Evolutionary conservation across 1,140 invertebrate species (phyloP).

Genomic region (Mya arenaria): DNA sequence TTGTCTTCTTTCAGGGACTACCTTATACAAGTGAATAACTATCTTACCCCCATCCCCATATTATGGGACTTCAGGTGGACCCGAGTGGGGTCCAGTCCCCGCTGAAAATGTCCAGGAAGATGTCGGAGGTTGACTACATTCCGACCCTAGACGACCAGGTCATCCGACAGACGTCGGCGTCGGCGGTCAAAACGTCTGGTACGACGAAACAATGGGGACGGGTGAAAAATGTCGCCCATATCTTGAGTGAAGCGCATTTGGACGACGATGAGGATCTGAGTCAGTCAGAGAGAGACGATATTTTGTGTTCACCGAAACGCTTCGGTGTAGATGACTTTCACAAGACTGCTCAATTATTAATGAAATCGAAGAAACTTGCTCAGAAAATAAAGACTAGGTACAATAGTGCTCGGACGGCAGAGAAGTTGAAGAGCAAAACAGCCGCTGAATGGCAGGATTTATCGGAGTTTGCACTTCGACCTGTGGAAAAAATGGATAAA

Average conservation of each 20-base stretch:
- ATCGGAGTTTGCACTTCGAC: background rate
- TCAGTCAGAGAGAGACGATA: background rate
- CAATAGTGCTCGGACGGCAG: background rate
- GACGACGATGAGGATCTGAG: background rate
- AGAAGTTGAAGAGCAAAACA: background rate
- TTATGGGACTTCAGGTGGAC: background rate
- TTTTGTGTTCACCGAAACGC: too few relatives aligned
- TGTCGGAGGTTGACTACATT: conserved; percentile 35
- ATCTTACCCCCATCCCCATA: too few relatives aligned
- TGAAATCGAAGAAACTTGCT: conserved; percentile 30
- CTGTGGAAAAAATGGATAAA: conserved; percentile 16
- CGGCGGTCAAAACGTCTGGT: background rate
- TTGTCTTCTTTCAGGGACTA: too few relatives aligned
- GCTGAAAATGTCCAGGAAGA: background rate
- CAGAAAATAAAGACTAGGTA: conserved; percentile 19
- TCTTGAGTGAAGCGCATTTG: background rate
- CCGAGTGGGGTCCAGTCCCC: background rate
- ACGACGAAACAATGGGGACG: conserved; percentile 19
- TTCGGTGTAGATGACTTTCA: conserved; percentile 28
- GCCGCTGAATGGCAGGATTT: too few relatives aligned
- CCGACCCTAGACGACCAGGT: conserved; percentile 10
- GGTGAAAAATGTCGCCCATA: conserved; percentile 44
- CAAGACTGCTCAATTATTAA: conserved; percentile 23
- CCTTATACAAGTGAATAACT: too few relatives aligned
- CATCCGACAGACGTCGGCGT: background rate